phyloP scores from a whole-genome alignment of 2,797 vertebrate species.

The Apodemus agrarius region DNA sequence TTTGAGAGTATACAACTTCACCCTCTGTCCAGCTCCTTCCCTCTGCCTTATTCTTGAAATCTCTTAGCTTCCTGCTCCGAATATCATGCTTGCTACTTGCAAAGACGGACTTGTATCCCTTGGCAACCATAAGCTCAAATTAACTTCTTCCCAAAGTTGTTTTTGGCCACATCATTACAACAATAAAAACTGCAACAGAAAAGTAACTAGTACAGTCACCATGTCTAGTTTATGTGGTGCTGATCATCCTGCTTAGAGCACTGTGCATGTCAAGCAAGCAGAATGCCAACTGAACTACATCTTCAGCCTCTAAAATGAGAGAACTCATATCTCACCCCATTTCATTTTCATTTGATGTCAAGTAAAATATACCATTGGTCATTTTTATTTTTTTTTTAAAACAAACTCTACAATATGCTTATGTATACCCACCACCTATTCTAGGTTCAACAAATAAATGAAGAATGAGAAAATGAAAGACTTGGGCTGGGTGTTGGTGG shows the following conservation, averaged over 20 bases:
- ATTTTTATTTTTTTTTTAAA: not conserved
- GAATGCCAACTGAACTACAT: not conserved
- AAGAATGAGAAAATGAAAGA: not conserved
- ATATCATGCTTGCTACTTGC: not conserved
- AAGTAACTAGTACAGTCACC: not conserved
- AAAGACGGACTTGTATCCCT: not conserved
- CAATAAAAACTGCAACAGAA: not conserved
- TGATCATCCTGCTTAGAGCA: not conserved
- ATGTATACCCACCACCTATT: not conserved
- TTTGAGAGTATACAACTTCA: not conserved
- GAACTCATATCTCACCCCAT: not conserved
- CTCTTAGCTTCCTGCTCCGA: not conserved
- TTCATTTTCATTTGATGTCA: not conserved
- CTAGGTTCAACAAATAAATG: not conserved
- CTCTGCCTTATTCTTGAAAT: not conserved
- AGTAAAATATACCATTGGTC: not conserved
- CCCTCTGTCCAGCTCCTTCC: not conserved
- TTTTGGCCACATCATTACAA: not conserved
- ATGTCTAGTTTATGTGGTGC: not conserved
- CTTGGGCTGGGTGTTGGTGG: too few species aligned
- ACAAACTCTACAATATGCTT: not conserved
- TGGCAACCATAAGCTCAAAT: not conserved
- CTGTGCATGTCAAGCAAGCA: not conserved
- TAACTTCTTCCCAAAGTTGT: not conserved
- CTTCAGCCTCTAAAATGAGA: not conserved